Evolutionary conservation across 2,113 vertebrate genomes (phyloP).

Genomic region (Nesogale talazaci): DNA sequence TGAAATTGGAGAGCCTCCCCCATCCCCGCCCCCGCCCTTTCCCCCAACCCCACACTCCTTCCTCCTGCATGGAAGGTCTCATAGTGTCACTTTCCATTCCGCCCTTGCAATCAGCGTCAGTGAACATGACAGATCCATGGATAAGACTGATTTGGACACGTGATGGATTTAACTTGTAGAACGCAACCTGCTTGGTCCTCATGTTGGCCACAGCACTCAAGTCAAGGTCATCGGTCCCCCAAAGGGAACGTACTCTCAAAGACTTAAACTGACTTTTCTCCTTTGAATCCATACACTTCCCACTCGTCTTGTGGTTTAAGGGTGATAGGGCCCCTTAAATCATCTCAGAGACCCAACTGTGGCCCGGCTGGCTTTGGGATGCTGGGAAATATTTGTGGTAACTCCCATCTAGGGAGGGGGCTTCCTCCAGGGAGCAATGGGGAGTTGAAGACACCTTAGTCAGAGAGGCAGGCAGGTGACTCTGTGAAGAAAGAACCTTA

Average conservation of each 20-base stretch:
- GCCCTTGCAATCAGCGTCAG: slow-evolving; percentile 76
- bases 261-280: slow-evolving; percentile 49
- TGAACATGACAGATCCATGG: slow-evolving; percentile 79
- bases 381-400: neutral
- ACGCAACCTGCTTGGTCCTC: slow-evolving; percentile 69
- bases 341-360: neutral
- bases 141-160: slow-evolving; percentile 82
- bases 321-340: neutral
- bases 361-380: accelerated
- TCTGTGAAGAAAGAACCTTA: no score
- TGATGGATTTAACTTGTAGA: slow-evolving; percentile 81
- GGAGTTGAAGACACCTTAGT: no score
- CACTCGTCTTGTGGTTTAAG: slow-evolving; percentile 38
- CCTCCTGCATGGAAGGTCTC: slow-evolving; percentile 58
- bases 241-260: slow-evolving; percentile 52
- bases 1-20: slow-evolving; percentile 61
- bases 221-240: slow-evolving; percentile 63
- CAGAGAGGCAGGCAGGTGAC: no score
- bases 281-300: slow-evolving; percentile 10
- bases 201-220: slow-evolving; percentile 52
- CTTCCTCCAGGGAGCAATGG: no score
- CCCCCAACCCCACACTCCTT: neutral
- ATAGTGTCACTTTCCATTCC: slow-evolving; percentile 79
- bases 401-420: neutral
- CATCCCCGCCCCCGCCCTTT: neutral